Percentiles rank a stretch among this genome's conserved stretches.
These are phyloP conservation scores for Euglossa dilemma DNA, from an alignment of 1,140 invertebrate genomes.

Conservation along the genomic window DNA sequence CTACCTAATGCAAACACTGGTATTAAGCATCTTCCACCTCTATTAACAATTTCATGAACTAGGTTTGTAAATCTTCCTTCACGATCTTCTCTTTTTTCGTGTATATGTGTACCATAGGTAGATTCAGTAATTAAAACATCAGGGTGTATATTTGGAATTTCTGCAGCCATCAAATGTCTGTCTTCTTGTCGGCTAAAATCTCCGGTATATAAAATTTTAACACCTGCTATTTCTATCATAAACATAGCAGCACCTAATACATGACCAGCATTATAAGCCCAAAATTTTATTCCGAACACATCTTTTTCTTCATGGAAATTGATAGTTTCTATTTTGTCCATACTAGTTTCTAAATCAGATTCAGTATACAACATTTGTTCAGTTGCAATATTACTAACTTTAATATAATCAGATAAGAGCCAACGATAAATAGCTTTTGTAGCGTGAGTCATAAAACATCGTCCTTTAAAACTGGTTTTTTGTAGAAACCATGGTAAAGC, in stretches of 20 bases:
- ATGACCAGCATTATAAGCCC: slow-evolving; percentile 99
- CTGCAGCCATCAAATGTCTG: slow-evolving; percentile 99
- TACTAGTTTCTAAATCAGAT: slow-evolving; percentile 97
- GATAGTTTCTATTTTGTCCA: slow-evolving; percentile 99
- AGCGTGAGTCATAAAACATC: slow-evolving; percentile 99
- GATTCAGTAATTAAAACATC: slow-evolving; percentile 99
- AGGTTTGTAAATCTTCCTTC: slow-evolving; percentile 97
- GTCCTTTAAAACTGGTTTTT: slow-evolving; percentile 98
- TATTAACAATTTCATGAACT: slow-evolving; percentile 97
- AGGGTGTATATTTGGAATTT: slow-evolving; percentile 97
- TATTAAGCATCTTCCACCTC: slow-evolving; percentile 98
- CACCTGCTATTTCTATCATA: slow-evolving; percentile 99
- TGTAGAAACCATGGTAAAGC: slow-evolving; percentile 98
- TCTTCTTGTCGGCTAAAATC: slow-evolving; percentile 99
- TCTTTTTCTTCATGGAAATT: slow-evolving; percentile 99
- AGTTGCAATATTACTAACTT: slow-evolving; percentile 98
- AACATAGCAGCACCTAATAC: slow-evolving; percentile 99
- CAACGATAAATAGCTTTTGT: slow-evolving; percentile 99
- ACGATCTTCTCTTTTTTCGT: slow-evolving; percentile 98
- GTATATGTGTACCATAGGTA: slow-evolving; percentile 99
- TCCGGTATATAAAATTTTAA: slow-evolving; percentile 96
- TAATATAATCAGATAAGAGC: slow-evolving; percentile 99
- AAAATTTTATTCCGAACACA: slow-evolving; percentile 97
- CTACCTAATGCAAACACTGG: slow-evolving; percentile 99
- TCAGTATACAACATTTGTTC: slow-evolving; percentile 99